Percentiles rank a stretch among this genome's conserved stretches.
Evolutionary conservation across 2,888 invertebrate species (phyloP).

Genomic region (Oeneis ivallda): DNA sequence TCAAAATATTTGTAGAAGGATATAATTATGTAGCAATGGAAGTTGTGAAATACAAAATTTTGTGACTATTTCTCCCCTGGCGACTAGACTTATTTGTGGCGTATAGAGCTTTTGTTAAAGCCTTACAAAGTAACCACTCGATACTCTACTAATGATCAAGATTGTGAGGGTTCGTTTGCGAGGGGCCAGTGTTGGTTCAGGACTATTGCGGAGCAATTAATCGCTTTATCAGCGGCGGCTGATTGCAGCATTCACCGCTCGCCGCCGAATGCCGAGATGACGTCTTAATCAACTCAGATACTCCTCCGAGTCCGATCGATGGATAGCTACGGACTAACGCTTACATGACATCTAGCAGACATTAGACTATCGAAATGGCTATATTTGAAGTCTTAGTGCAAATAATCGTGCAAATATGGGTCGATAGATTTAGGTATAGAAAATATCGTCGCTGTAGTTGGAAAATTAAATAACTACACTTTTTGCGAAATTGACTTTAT

Average conservation of each 20-base stretch:
- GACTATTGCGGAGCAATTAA: background rate
- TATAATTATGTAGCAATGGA: too few relatives aligned
- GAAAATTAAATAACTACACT: too few relatives aligned
- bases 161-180: background rate
- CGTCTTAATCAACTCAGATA: background rate
- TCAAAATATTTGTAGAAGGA: too few relatives aligned
- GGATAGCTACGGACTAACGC: background rate
- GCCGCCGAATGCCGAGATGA: background rate
- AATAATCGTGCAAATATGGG: too few relatives aligned
- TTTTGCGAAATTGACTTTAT: too few relatives aligned
- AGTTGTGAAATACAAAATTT: too few relatives aligned
- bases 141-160: background rate
- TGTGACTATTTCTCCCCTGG: too few relatives aligned
- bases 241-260: conserved; percentile 2
- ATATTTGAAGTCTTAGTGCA: too few relatives aligned
- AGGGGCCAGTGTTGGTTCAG: background rate
- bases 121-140: background rate
- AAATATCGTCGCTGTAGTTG: too few relatives aligned
- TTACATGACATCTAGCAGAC: background rate
- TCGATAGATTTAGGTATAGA: too few relatives aligned
- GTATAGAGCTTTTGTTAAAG: background rate
- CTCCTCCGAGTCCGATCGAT: background rate
- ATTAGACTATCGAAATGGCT: background rate
- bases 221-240: background rate
- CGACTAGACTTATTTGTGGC: background rate